Conservation (phyloP, 2,888 invertebrate genomes). For the Cheiracanthium punctorium region DNA sequence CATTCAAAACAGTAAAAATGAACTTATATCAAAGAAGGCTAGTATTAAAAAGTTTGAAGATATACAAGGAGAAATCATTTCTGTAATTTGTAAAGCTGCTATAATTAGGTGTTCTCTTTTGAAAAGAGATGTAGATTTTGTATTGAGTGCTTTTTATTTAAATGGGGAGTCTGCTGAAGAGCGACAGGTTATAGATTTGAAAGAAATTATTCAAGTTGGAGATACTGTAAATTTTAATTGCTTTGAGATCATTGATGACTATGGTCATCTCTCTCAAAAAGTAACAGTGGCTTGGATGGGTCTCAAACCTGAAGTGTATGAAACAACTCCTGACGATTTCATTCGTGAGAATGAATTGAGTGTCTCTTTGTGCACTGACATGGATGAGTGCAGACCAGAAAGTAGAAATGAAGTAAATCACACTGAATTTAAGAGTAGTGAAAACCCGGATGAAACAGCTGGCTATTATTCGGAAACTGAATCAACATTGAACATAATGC, state of each 20-base stretch:
- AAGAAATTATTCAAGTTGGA: conserved; percentile 38
- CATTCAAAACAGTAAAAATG: too few relatives aligned
- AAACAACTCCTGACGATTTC: conserved; percentile 35
- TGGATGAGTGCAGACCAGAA: too few relatives aligned
- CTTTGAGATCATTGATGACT: conserved; percentile 51
- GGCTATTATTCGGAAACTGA: too few relatives aligned
- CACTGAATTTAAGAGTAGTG: too few relatives aligned
- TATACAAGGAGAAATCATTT: background rate
- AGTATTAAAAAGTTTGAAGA: background rate
- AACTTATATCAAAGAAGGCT: background rate
- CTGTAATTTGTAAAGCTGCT: background rate
- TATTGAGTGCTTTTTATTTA: background rate
- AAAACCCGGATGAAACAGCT: too few relatives aligned
- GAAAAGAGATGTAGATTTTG: background rate
- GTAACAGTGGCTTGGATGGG: conserved; percentile 57
- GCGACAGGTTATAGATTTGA: conserved; percentile 34
- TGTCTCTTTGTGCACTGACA: too few relatives aligned
- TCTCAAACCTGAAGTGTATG: conserved; percentile 32
- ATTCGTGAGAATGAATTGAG: background rate
- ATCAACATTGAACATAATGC: too few relatives aligned
- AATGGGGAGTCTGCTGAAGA: background rate
- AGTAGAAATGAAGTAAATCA: too few relatives aligned
- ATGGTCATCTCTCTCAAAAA: conserved; percentile 11
- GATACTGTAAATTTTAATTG: conserved; percentile 46
- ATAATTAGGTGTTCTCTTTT: background rate